Percentiles rank a stretch among this genome's conserved stretches.
Evolutionary conservation across 2,888 invertebrate genomes (phyloP).

Genomic region (Drosophila hamatofila): DNA sequence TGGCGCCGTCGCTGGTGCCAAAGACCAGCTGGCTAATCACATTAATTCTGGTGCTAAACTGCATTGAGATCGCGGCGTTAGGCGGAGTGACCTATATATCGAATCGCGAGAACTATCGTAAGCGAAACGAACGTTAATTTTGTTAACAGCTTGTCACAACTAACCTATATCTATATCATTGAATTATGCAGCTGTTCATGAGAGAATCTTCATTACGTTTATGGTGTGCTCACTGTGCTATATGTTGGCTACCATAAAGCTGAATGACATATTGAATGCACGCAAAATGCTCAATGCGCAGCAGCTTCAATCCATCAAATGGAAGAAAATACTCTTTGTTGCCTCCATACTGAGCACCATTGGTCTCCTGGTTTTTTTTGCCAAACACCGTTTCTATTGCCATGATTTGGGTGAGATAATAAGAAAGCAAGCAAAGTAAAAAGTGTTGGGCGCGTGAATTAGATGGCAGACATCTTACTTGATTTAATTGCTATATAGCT

Average conservation of each 20-base stretch:
- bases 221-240: constrained; percentile 94
- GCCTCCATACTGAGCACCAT: constrained; percentile 92
- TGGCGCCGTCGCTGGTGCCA: constrained; percentile 73
- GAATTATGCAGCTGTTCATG: constrained; percentile 92
- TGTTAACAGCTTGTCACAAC: neutral
- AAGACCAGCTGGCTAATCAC: constrained; percentile 88
- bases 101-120: constrained; percentile 97
- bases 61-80: constrained; percentile 93
- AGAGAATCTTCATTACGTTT: constrained; percentile 96
- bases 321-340: constrained; percentile 91
- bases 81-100: constrained; percentile 97
- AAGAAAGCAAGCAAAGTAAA: neutral
- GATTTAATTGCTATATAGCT: neutral
- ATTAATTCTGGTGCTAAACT: constrained; percentile 92
- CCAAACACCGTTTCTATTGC: constrained; percentile 95
- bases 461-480: too few relatives aligned
- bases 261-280: constrained; percentile 84
- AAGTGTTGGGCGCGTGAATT: neutral
- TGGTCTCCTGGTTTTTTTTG: constrained; percentile 94
- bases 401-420: constrained; percentile 92
- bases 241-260: constrained; percentile 91
- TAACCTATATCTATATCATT: constrained; percentile 5
- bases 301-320: constrained; percentile 86
- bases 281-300: constrained; percentile 80
- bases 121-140: constrained; percentile 83